Percentiles rank a stretch among this genome's conserved stretches.
Conservation (phyloP, 1,140 invertebrate genomes). For the Lucilia cuprina region DNA sequence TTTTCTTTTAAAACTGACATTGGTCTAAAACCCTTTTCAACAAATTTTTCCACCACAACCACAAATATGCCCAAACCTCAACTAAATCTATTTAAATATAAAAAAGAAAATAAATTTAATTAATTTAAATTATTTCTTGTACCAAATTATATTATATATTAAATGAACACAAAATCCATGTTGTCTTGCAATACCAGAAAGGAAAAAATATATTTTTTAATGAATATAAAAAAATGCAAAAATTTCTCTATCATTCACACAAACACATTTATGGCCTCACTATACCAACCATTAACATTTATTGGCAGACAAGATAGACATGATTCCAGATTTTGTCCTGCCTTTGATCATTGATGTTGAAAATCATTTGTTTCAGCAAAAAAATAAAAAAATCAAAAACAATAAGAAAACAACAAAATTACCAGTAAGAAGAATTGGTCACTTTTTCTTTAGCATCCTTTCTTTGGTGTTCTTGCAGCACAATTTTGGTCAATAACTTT, state of each 20-base stretch:
- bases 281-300: not conserved
- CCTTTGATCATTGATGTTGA: slow-evolving; percentile 17
- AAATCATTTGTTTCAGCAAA: not conserved
- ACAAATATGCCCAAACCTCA: not conserved
- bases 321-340: not conserved
- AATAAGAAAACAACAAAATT: not conserved
- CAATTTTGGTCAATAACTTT: not conserved
- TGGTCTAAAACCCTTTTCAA: too few species aligned
- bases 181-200: not conserved
- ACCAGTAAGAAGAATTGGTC: not conserved
- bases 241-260: not conserved
- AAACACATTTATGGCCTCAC: not conserved
- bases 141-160: not conserved
- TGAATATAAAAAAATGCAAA: too few species aligned
- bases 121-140: not conserved
- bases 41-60: too few species aligned
- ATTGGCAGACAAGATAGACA: slow-evolving; percentile 9
- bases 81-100: not conserved
- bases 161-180: not conserved
- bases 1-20: too few species aligned
- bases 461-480: not conserved
- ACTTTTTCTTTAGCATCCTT: not conserved
- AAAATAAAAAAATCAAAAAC: not conserved
- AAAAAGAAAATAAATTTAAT: not conserved
- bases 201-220: not conserved